Evolutionary conservation across 2,888 invertebrate species (phyloP), one percentile per base, ranked within the genome.

Genomic region (Harpalus rubripes): DNA sequence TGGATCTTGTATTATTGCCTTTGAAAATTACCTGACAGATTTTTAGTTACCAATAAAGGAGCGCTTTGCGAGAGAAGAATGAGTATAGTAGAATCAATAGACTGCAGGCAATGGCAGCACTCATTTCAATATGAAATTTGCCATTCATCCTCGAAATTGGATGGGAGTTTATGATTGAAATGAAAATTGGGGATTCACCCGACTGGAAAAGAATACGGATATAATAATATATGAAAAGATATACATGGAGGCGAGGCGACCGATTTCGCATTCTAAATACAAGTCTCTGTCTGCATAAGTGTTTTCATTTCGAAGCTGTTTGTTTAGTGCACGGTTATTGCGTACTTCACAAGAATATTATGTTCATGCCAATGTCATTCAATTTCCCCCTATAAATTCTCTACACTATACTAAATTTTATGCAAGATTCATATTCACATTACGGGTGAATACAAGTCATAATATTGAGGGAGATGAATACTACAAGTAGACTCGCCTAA

Each of bases 121-220:
- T 91, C 91, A 90, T 91, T 91, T 90, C 90, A 89, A 90, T 91
- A 89, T 89, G 89, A 91, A 91, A 91, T 91, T 91, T 90, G 89
- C 89, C 91, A 91, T 91, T 90, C 91, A 90, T 89, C 90, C 90
- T 90, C 90, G 91, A 91, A 90, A 90, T 90, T 91, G 91, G 90
- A 91, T 90, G 90, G 90, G 89, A 91, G 91, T 90, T 91, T 91
- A 90, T 89, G 90, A 91, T 91, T 90, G 91, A 90, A 91, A 91
- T 91, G 91, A 91, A 91, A 91, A 91, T 91, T 90, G 90, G 87
- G 87, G 87, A 87, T 87, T 87, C 88, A 86, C 85, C 88, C 88
- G 87, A 88, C 88, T 88, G 88, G 89, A 89, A 90, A 90, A 90
- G 89, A 90, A 90, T 90, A 89, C 89, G 89, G 87, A 87, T 88